Conservation (phyloP, 2,888 invertebrate species). For the Epinotia nisella region DNA sequence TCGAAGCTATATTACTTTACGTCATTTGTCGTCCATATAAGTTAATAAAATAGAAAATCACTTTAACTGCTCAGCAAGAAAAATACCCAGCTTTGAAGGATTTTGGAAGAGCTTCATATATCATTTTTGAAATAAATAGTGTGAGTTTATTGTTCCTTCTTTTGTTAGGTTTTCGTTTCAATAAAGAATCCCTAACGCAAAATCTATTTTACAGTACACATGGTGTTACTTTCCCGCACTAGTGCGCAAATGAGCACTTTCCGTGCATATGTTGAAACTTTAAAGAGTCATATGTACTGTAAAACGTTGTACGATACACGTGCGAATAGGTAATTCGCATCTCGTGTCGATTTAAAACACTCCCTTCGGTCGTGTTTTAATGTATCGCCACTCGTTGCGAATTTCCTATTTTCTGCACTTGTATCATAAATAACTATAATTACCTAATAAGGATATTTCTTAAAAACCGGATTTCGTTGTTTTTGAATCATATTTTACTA, state of each 20-base stretch:
- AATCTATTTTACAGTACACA: too few species aligned
- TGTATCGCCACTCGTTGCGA: too few species aligned
- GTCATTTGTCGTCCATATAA: background rate
- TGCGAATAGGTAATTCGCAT: too few species aligned
- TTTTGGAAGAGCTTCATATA: background rate
- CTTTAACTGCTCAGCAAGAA: background rate
- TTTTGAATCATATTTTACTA: background rate
- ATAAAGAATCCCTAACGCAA: background rate
- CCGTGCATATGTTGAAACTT: too few species aligned
- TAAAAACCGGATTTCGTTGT: background rate
- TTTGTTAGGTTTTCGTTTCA: background rate
- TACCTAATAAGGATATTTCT: background rate
- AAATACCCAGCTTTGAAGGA: background rate
- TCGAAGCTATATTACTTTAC: slow-evolving; percentile 15
- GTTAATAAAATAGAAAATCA: background rate
- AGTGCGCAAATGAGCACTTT: too few species aligned
- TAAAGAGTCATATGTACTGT: too few species aligned
- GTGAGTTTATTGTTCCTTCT: background rate
- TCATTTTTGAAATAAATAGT: background rate
- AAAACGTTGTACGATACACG: too few species aligned
- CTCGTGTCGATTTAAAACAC: too few species aligned
- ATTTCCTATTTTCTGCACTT: too few species aligned
- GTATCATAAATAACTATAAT: too few species aligned
- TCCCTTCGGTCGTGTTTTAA: too few species aligned
- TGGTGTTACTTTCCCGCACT: too few species aligned